Evolutionary conservation across 2,113 vertebrate genomes (phyloP).

Genomic region (Petromus typicus): DNA sequence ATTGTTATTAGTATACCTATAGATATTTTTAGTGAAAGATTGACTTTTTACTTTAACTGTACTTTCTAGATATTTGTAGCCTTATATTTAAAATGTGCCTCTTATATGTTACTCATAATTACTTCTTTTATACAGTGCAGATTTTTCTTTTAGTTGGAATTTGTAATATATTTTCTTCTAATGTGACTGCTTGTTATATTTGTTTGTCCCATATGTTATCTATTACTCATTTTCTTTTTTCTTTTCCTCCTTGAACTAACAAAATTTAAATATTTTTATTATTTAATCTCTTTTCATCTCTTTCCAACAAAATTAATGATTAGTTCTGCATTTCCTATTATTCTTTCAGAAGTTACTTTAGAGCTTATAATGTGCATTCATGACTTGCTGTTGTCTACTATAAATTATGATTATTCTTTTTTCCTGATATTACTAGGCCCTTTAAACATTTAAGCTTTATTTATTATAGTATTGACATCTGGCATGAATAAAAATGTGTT

Average conservation of each 20-base stretch:
- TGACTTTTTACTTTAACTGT: background rate
- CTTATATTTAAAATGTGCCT: background rate
- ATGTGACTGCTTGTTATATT: background rate
- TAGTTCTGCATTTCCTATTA: background rate
- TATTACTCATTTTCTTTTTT: background rate
- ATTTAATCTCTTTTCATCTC: background rate
- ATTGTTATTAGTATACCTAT: background rate
- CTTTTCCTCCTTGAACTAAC: constrained; percentile 19
- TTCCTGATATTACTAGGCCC: background rate
- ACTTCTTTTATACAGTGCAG: background rate
- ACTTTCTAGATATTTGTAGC: background rate
- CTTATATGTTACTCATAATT: background rate
- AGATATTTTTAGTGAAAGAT: background rate
- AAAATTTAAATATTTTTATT: background rate
- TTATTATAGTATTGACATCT: background rate
- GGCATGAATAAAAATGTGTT: background rate
- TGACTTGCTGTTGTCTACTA: background rate
- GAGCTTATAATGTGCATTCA: background rate
- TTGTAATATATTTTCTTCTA: background rate
- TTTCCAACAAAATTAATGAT: background rate
- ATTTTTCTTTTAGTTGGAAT: background rate
- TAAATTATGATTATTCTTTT: background rate
- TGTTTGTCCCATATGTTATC: background rate
- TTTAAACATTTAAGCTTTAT: background rate
- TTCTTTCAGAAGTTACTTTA: background rate